Evolutionary conservation across 2,888 invertebrate genomes (phyloP), one percentile per base, ranked within the genome.

Genomic region (Halictus quadricinctus): DNA sequence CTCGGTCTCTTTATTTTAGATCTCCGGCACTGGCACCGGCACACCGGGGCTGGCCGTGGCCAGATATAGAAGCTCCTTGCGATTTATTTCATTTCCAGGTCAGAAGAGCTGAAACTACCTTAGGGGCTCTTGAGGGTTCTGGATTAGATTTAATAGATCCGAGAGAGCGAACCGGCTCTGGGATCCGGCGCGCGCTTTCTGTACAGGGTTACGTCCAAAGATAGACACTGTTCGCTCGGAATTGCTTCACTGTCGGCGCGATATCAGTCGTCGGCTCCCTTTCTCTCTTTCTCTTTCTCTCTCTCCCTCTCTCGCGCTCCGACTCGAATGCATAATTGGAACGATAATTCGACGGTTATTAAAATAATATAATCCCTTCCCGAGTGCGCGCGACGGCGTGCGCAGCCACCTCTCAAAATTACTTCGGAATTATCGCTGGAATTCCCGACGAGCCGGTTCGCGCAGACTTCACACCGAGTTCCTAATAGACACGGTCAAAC

Each of bases 121-220:
- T 72, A 66, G 77, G 60, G 83, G 50, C 82, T 85, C 79, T 72
- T 64, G 73, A 80, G 87, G 79, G 50, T 82, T 88, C 69, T 18
- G 79, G 82, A 87, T 86, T 88, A 89, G 87, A 87, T 89, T 88
- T 84, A 89, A 83, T 80, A 85, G 80, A 84, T 86, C 83, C 81
- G 78, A 54, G 54, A 54, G 54, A 54, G 54, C 54, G 54, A 50
- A 29, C 64, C 25, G 29, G 29, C 64, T 29, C 54, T 36, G 70
- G 76, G 76, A 78, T 77, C 78, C 41, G 58, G 18, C 66, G 29
- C 36, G 25, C 72, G 76, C 18, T 48, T 72, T 74, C 66, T 88
- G 75, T 76, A 80, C 80, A 60, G 72, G 74, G 76, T 72, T 80
- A 72, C 43, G 75, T 73, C 73, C 75, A 80, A 86, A 76, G 81